Percentiles rank a stretch among this genome's conserved stretches.
Conservation (phyloP, 2,113 vertebrate species). For the Tragelaphus buxtoni region DNA sequence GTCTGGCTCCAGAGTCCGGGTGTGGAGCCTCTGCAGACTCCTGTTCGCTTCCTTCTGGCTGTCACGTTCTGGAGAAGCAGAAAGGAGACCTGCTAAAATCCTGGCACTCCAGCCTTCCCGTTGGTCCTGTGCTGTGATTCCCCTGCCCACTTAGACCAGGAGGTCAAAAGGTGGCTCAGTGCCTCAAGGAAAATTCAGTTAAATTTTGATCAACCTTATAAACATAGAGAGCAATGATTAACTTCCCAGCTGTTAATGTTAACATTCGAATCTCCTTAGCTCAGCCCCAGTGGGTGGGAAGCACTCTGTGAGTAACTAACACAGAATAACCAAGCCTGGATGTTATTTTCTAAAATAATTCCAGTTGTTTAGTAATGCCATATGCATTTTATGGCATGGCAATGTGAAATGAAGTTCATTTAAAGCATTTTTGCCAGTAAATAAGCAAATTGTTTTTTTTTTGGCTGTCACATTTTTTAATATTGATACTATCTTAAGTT, state of each 20-base stretch:
- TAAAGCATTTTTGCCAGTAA: not conserved
- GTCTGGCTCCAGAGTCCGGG: not conserved
- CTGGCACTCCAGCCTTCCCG: not conserved
- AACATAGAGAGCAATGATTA: slow-evolving; percentile 74
- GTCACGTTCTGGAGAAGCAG: not conserved
- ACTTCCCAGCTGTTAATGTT: slow-evolving; percentile 50
- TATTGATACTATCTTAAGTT: not conserved
- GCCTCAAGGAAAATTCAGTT: slow-evolving; percentile 59
- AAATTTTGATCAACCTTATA: slow-evolving; percentile 66
- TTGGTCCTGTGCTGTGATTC: not conserved
- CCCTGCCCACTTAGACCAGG: not conserved
- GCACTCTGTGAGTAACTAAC: not conserved
- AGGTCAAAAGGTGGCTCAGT: not conserved
- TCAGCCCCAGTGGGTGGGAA: slow-evolving; percentile 1
- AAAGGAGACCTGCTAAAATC: not conserved
- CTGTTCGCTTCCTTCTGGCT: not conserved
- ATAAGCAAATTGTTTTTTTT: not conserved
- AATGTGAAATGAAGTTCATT: not conserved
- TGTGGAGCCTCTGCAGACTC: not conserved
- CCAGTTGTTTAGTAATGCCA: not conserved
- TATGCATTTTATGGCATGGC: not conserved
- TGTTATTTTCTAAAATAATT: not conserved
- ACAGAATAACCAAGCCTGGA: not conserved
- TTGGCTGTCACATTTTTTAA: not conserved
- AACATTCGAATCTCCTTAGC: not conserved